These are phyloP conservation scores for Axis porcinus DNA, from an alignment of 2,113 vertebrate genomes.

Conservation along the genomic window DNA sequence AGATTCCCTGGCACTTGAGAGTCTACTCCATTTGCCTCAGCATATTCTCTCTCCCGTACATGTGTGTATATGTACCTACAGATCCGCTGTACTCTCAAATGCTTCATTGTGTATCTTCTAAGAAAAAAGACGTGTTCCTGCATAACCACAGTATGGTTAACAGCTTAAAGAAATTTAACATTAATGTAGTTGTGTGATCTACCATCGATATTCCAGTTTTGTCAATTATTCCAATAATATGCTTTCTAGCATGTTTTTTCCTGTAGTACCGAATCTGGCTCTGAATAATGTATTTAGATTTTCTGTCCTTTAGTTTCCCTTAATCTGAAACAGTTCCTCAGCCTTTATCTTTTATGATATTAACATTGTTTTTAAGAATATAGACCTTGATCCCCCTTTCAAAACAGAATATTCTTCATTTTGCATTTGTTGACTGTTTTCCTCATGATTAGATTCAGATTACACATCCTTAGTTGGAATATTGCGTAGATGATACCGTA, in stretches of 20 bases:
- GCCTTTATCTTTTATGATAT: not conserved
- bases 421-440: not conserved
- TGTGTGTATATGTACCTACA: not conserved
- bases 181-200: not conserved
- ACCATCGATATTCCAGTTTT: not conserved
- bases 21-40: not conserved
- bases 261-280: not conserved
- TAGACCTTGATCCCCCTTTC: not conserved
- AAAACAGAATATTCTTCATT: not conserved
- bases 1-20: not conserved
- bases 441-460: not conserved
- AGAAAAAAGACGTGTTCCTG: not conserved
- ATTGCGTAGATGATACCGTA: not conserved
- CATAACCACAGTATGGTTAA: not conserved
- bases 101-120: not conserved
- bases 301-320: not conserved
- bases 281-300: not conserved
- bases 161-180: not conserved
- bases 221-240: not conserved
- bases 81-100: not conserved
- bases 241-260: not conserved
- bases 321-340: not conserved
- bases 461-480: not conserved
- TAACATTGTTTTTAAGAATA: not conserved
- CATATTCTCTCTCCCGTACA: not conserved